phyloP scores from a whole-genome alignment of 1,140 invertebrate genomes.

The Drosophila parvula region DNA sequence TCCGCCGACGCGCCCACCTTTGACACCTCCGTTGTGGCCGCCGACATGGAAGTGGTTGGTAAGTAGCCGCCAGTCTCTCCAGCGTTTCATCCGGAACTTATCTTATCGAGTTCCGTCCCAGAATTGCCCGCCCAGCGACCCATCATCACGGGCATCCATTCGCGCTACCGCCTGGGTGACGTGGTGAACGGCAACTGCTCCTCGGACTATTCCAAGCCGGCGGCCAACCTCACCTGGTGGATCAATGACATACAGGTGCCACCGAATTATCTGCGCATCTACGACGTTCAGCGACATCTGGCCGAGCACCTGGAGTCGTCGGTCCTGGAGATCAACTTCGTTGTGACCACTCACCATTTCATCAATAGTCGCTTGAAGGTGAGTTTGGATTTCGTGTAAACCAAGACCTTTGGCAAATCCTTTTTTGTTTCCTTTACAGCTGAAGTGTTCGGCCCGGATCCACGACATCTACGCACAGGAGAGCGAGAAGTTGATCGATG shows the following conservation, averaged over 20 bases:
- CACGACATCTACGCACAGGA: slow-evolving; percentile 81
- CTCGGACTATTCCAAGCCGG: slow-evolving; percentile 90
- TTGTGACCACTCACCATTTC: slow-evolving; percentile 85
- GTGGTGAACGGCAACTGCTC: slow-evolving; percentile 90
- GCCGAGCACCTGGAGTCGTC: slow-evolving; percentile 75
- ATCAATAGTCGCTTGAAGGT: slow-evolving; percentile 85
- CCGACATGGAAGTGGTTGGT: slow-evolving; percentile 91
- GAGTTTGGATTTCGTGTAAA: background rate
- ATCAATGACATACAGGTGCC: slow-evolving; percentile 89
- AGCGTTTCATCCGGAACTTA: background rate
- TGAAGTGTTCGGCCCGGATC: slow-evolving; percentile 80
- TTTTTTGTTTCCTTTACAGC: slow-evolving; percentile 26
- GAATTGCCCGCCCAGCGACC: slow-evolving; percentile 89
- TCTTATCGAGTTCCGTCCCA: slow-evolving; percentile 70
- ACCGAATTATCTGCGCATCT: slow-evolving; percentile 66
- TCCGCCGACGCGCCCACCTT: slow-evolving; percentile 94
- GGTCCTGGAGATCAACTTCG: slow-evolving; percentile 84
- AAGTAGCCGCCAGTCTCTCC: slow-evolving; percentile 73
- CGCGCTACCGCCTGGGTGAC: slow-evolving; percentile 89
- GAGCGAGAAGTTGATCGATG: slow-evolving; percentile 79
- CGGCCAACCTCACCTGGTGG: slow-evolving; percentile 94
- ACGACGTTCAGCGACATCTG: slow-evolving; percentile 74
- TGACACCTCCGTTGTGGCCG: slow-evolving; percentile 89
- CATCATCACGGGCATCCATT: slow-evolving; percentile 88
- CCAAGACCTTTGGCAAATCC: background rate